These are phyloP conservation scores for Drosophila peninsularis DNA, from an alignment of 2,888 invertebrate genomes.

Conservation along the genomic window DNA sequence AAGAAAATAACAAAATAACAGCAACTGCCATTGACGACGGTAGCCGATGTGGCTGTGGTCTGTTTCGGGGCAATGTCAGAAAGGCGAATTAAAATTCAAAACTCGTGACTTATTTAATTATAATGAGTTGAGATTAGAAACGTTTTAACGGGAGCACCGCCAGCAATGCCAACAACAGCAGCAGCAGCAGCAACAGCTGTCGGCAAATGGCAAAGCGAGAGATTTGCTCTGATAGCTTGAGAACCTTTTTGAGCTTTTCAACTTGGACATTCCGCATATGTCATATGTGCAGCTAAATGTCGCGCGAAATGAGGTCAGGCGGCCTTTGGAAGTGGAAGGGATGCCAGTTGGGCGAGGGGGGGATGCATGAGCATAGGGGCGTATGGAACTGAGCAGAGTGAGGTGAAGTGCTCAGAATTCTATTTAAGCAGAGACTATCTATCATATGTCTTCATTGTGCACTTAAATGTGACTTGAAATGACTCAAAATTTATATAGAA, in stretches of 20 bases:
- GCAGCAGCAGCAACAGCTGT: constrained; percentile 19
- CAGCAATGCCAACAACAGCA: constrained; percentile 22
- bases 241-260: constrained; percentile 24
- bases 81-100: constrained; percentile 77
- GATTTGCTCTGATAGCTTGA: constrained; percentile 45
- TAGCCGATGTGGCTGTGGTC: constrained; percentile 45
- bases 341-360: not conserved
- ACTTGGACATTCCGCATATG: constrained; percentile 39
- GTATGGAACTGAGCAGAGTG: not conserved
- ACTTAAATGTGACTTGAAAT: not conserved
- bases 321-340: not conserved
- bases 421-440: no score
- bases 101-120: constrained; percentile 81
- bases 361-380: no score
- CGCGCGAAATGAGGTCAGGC: constrained; percentile 20
- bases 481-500: not conserved
- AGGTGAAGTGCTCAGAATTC: no score
- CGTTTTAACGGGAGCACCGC: constrained; percentile 71
- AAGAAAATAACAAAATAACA: constrained; percentile 34
- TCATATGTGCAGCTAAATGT: constrained; percentile 48
- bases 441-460: no score
- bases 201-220: constrained; percentile 65
- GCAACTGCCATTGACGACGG: constrained; percentile 75
- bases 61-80: constrained; percentile 43
- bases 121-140: constrained; percentile 78